Base-by-base conservation (phyloP, 64 coral and sea anemone genomes). In the Hydrozoanthus tunicans region DNA sequence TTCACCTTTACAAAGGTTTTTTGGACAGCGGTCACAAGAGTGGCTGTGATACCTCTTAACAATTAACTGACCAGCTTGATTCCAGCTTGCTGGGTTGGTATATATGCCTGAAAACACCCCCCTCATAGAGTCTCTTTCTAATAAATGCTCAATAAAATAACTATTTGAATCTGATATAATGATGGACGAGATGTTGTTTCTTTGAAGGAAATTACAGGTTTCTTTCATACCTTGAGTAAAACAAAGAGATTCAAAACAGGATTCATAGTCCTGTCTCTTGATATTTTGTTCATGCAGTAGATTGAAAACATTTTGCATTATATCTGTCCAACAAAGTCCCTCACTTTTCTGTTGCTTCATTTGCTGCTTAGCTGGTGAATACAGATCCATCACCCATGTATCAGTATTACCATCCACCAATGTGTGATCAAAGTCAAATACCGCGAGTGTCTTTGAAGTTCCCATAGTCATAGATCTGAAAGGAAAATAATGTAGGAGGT, bases 351-450 rank as follows among this genome's bases (percentile, higher is more conserved):
- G 80, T 26, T 86, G 71, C 20, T 78, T 63, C 53, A 96, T 94
- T 43, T 85, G 24, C 25, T 89, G 81, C 79, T 53, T 94, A 13
- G 78, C 70, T 11, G 78, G 67, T 62, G 86, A 83, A 52, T 63
- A 91, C 56, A 96, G 85, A 64, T 99, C 95, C 59, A 93, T 90
- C 3, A 99, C 90, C 97, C 97, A 99, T 23, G 97, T 99, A 17
- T 99, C 97, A 60, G 97, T 99, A 80, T 99, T 99, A 11, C 94
- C 97, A 81, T 99, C 90, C 3, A 96, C 90, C 27, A 99, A 53
- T 56, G 97, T 96, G 64, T 96, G 90, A 68, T 99, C 97, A 94
- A 99, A 99, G 70, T 99, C 97, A 92, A 99, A 99, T 10, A 96
- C 74, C 5, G 70, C 86, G 12, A 98, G 77, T 25, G 90, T 11